Conservation (phyloP, 2,888 invertebrate species). For the Hylaea fasciaria region DNA sequence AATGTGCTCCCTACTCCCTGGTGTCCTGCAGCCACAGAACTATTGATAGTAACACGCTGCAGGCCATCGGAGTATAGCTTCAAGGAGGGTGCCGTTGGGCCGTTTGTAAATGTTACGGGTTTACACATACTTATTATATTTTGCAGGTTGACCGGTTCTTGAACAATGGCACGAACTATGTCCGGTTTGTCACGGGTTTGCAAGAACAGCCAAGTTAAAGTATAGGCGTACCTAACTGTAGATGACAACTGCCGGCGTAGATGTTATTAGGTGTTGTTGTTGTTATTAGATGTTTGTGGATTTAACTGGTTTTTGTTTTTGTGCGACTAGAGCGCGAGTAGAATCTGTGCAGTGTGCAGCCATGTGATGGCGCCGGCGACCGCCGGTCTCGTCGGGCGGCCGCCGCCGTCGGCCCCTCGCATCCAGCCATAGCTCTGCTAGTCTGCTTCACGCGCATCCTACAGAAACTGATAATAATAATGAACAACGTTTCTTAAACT, state of each 20-base stretch:
- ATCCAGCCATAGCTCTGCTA: no score
- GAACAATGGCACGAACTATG: no score
- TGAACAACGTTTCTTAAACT: slow-evolving; percentile 1
- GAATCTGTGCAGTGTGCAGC: neutral
- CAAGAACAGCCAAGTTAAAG: no score
- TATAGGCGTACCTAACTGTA: no score
- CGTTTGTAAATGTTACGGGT: slow-evolving; percentile 11
- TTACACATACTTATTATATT: neutral
- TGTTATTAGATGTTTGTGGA: no score
- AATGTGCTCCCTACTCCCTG: slow-evolving; percentile 63
- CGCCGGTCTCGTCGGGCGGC: slow-evolving; percentile 56
- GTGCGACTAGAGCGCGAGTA: neutral
- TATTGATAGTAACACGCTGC: slow-evolving; percentile 39
- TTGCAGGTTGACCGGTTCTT: neutral
- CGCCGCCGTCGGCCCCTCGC: slow-evolving; percentile 48
- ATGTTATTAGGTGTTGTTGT: no score
- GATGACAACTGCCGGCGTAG: no score
- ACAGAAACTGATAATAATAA: slow-evolving; percentile 55
- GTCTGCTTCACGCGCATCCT: slow-evolving; percentile 46
- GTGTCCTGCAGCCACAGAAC: slow-evolving; percentile 49
- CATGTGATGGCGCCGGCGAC: slow-evolving; percentile 41
- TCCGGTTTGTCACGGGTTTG: neutral
- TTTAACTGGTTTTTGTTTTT: neutral
- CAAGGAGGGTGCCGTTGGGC: slow-evolving; percentile 9
- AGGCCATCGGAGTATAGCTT: slow-evolving; percentile 14